Conservation (phyloP, 2,113 vertebrate genomes). For the Egretta garzetta region DNA sequence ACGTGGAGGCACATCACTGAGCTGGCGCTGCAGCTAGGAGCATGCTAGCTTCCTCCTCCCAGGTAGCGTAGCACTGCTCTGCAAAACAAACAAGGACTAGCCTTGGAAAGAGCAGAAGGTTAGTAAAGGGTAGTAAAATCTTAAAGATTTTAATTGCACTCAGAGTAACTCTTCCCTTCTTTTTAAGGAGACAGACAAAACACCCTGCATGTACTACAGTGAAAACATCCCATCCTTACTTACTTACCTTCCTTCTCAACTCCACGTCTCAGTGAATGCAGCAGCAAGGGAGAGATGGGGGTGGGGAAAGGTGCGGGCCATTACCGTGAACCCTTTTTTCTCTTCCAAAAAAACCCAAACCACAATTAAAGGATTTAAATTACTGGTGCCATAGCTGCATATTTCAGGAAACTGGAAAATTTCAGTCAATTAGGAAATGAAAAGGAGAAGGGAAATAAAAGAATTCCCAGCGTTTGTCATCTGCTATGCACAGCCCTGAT, state of each 20-base stretch:
- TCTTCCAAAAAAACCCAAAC: not conserved
- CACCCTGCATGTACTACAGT: not conserved
- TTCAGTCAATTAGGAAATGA: not conserved
- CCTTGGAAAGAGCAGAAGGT: not conserved
- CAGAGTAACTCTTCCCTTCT: not conserved
- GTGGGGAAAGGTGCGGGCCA: not conserved
- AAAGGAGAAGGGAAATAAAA: not conserved
- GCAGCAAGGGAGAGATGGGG: not conserved
- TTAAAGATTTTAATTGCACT: not conserved
- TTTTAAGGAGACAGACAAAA: not conserved
- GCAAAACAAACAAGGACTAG: not conserved
- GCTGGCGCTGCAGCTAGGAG: not conserved
- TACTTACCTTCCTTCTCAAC: not conserved
- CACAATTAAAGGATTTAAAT: not conserved
- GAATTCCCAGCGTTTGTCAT: not conserved
- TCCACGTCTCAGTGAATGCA: not conserved
- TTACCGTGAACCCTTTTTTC: not conserved
- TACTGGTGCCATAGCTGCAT: not conserved
- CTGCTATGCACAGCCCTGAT: not conserved
- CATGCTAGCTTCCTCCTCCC: not conserved
- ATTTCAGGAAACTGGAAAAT: not conserved
- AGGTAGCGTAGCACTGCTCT: fast-evolving
- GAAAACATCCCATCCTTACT: not conserved
- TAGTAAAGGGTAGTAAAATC: not conserved
- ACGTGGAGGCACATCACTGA: fast-evolving